Percentiles rank a stretch among this genome's conserved stretches.
Evolutionary conservation across 2,113 vertebrate genomes (phyloP).

Genomic region (Myotis davidii): DNA sequence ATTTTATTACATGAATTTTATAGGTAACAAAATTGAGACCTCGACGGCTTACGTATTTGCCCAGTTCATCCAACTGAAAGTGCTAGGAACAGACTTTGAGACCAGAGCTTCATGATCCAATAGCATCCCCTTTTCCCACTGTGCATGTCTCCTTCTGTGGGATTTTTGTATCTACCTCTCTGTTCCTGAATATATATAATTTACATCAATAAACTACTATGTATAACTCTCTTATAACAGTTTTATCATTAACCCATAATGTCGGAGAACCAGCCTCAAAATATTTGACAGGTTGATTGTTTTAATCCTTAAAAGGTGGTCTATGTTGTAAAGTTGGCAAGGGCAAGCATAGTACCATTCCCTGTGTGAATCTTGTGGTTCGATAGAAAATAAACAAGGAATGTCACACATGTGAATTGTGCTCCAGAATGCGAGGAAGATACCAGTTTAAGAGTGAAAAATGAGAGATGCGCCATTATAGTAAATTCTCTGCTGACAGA

Average conservation of each 20-base stretch:
- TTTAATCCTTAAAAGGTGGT: background rate
- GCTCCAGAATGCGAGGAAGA: background rate
- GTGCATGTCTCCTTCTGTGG: background rate
- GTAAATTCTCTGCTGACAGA: conserved; percentile 55
- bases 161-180: background rate
- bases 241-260: background rate
- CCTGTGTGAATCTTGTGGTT: background rate
- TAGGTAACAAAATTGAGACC: background rate
- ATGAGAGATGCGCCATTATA: background rate
- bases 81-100: background rate
- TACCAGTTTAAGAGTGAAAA: conserved; percentile 14
- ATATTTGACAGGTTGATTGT: background rate
- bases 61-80: background rate
- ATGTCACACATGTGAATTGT: background rate
- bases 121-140: too few relatives aligned
- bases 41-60: background rate
- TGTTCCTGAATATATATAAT: background rate
- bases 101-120: background rate
- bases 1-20: background rate
- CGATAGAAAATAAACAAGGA: background rate
- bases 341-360: background rate
- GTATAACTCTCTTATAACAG: background rate
- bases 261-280: background rate
- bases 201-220: background rate
- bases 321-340: background rate